phyloP scores from a whole-genome alignment of 30 jellyfish, hydroid and myxozoan genomes.

The Aurelia coerulea region DNA sequence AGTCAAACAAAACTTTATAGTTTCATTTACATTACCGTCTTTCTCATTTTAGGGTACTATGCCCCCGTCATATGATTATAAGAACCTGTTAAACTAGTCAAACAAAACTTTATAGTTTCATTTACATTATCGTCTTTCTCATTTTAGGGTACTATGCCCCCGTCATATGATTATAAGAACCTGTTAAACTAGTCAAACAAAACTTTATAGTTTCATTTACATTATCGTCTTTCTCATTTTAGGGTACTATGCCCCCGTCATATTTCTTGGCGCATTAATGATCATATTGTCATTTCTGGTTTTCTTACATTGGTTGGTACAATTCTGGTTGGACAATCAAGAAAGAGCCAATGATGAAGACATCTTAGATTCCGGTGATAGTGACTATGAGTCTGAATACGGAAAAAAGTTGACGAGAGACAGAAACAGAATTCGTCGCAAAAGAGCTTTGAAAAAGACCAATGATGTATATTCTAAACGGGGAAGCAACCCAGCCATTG shows the following conservation, averaged over 20 bases:
- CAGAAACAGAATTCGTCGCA: background rate
- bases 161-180: background rate
- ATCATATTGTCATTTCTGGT: slow-evolving; percentile 32
- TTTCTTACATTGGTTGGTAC: slow-evolving; percentile 65
- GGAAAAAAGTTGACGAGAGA: background rate
- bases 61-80: too few species aligned
- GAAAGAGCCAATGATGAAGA: slow-evolving; percentile 48
- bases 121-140: too few species aligned
- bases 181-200: too few species aligned
- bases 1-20: too few species aligned
- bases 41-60: too few species aligned
- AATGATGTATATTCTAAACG: background rate
- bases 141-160: slow-evolving; percentile 64
- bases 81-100: too few species aligned
- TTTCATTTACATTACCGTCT: too few species aligned
- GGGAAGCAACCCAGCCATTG: slow-evolving; percentile 13
- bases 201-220: too few species aligned
- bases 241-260: slow-evolving; percentile 72
- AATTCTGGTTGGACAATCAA: slow-evolving; percentile 57
- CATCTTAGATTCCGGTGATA: slow-evolving; percentile 42
- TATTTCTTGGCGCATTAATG: slow-evolving; percentile 60
- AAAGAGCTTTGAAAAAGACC: background rate
- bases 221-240: too few species aligned
- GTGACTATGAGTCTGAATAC: slow-evolving; percentile 37
- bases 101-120: too few species aligned